A percentile compares a stretch with the other conserved stretches of the same genome.
Conservation (phyloP, 2,113 vertebrate genomes). For the Vimba vimba region DNA sequence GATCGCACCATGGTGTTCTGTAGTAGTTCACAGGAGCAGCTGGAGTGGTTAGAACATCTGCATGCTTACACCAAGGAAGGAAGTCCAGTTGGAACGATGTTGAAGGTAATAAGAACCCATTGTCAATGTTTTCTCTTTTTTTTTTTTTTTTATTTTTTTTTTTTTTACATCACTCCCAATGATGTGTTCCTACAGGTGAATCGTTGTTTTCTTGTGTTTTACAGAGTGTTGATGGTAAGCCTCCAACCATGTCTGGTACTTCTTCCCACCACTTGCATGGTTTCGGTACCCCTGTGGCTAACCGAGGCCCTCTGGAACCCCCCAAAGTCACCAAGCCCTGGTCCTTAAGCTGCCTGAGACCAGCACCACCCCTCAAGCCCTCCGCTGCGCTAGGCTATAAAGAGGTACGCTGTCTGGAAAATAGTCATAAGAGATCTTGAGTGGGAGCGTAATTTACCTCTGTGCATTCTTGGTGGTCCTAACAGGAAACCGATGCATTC, state of each 20-base stretch:
- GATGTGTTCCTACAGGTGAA: background rate
- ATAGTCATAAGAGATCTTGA: slow-evolving; percentile 30
- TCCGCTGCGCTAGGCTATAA: slow-evolving; percentile 96
- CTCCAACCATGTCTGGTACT: slow-evolving; percentile 62
- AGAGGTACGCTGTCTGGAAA: slow-evolving; percentile 79
- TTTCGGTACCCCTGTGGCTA: slow-evolving; percentile 75
- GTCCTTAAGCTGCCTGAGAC: slow-evolving; percentile 96
- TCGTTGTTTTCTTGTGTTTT: slow-evolving; percentile 8
- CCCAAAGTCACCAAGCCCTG: slow-evolving; percentile 94
- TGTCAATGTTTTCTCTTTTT: background rate
- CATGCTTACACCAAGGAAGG: slow-evolving; percentile 85
- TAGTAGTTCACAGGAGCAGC: slow-evolving; percentile 84
- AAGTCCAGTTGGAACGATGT: slow-evolving; percentile 77
- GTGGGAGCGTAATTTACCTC: slow-evolving; percentile 51
- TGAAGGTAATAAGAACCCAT: slow-evolving; percentile 70
- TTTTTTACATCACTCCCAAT: background rate
- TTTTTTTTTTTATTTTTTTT: no score
- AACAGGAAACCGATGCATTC: slow-evolving; percentile 9
- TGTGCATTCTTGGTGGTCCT: slow-evolving; percentile 45
- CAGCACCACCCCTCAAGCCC: slow-evolving; percentile 93
- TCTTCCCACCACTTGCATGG: slow-evolving; percentile 79
- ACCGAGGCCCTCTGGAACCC: slow-evolving; percentile 89
- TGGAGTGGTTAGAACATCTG: slow-evolving; percentile 94
- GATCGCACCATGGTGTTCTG: slow-evolving; percentile 90
- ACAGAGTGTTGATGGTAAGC: slow-evolving; percentile 70